phyloP scores from a whole-genome alignment of 2,888 invertebrate genomes.

The Lathronympha strigana region DNA sequence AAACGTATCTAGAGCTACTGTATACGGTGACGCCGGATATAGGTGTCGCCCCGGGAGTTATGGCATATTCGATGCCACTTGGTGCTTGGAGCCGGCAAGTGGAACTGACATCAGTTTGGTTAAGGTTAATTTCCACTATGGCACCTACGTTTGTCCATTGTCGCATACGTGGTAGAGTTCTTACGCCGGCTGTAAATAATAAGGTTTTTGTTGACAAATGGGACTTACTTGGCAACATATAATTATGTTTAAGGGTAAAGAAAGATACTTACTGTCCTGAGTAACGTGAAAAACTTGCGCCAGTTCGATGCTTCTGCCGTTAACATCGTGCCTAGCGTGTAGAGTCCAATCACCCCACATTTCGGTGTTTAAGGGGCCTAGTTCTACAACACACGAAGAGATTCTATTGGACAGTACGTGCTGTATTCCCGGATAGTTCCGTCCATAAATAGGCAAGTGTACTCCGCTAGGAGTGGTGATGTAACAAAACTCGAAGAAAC shows the following conservation, averaged over 20 bases:
- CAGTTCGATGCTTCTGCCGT: constrained; percentile 25
- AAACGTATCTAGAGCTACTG: constrained; percentile 37
- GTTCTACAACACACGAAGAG: constrained; percentile 24
- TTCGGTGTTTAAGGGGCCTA: constrained; percentile 31
- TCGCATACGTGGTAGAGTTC: constrained; percentile 24
- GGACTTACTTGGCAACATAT: no score
- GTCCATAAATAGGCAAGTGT: constrained; percentile 34
- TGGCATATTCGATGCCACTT: constrained; percentile 19
- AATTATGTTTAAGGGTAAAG: neutral
- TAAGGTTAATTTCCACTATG: constrained; percentile 31
- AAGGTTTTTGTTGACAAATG: neutral
- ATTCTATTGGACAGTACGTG: constrained; percentile 36
- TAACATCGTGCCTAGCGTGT: constrained; percentile 25
- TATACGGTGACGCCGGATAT: constrained; percentile 38
- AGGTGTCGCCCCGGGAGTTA: constrained; percentile 32
- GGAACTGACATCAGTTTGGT: constrained; percentile 28
- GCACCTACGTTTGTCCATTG: constrained; percentile 29
- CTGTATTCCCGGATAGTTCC: constrained; percentile 34
- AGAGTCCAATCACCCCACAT: constrained; percentile 37
- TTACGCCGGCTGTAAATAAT: constrained; percentile 22
- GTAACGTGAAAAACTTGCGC: constrained; percentile 25
- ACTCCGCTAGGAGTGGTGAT: constrained; percentile 31
- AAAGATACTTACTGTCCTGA: constrained; percentile 28
- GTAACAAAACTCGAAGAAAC: constrained; percentile 36
- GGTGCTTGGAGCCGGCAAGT: constrained; percentile 30